phyloP scores from a whole-genome alignment of 1,140 invertebrate species.

The Parasteatoda tepidariorum region DNA sequence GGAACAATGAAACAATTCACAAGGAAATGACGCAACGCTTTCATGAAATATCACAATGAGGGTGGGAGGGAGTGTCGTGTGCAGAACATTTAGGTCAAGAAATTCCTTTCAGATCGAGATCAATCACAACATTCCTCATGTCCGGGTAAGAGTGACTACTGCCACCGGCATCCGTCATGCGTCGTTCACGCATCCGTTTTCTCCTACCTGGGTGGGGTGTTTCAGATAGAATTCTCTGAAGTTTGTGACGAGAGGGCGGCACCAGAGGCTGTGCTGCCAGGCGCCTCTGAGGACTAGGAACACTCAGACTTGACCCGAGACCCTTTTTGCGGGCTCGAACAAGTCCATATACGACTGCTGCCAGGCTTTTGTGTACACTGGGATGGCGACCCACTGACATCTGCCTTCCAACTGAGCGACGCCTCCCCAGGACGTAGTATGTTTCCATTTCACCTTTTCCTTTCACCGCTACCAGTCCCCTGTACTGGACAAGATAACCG shows the following conservation, averaged over 20 bases:
- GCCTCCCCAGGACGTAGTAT: slow-evolving; percentile 82
- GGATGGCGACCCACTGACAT: slow-evolving; percentile 74
- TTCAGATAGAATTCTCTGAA: slow-evolving; percentile 63
- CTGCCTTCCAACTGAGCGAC: slow-evolving; percentile 66
- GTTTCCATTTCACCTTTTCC: slow-evolving; percentile 96
- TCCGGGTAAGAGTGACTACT: slow-evolving; percentile 61
- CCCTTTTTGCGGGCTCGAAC: slow-evolving; percentile 75
- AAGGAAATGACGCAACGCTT: too few relatives aligned
- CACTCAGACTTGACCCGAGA: slow-evolving; percentile 58
- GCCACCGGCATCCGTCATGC: slow-evolving; percentile 60
- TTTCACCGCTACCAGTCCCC: slow-evolving; percentile 89
- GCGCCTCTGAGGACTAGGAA: slow-evolving; percentile 47
- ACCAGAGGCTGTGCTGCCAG: slow-evolving; percentile 27
- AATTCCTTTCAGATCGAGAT: slow-evolving; percentile 35
- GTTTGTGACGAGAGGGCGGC: slow-evolving; percentile 36
- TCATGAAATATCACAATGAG: too few relatives aligned
- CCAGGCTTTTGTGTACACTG: slow-evolving; percentile 76
- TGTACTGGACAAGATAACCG: slow-evolving; percentile 77
- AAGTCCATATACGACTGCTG: slow-evolving; percentile 89
- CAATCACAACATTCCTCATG: slow-evolving; percentile 54
- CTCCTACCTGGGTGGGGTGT: slow-evolving; percentile 56
- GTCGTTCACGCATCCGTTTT: slow-evolving; percentile 46
- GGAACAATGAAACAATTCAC: too few relatives aligned
- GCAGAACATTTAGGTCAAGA: too few relatives aligned
- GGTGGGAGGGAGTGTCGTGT: too few relatives aligned